Evolutionary conservation across 2,888 invertebrate species (phyloP).

Genomic region (Platycheirus rosarum): DNA sequence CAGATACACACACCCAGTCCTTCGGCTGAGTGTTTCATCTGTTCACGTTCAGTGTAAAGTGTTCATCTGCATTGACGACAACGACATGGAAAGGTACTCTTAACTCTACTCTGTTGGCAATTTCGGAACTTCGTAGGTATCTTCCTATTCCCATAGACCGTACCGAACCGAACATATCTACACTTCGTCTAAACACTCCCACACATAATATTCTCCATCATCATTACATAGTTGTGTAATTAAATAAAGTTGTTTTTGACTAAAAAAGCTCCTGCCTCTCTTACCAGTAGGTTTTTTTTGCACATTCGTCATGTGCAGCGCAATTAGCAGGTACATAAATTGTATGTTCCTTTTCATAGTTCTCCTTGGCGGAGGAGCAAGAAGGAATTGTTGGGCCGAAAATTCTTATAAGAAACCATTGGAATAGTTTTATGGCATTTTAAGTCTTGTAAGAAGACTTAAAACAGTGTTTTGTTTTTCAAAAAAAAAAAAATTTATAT

Average conservation of each 20-base stretch:
- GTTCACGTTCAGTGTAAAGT: constrained; percentile 25
- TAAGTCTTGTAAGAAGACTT: too few species aligned
- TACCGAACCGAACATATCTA: background rate
- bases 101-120: constrained; percentile 12
- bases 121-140: constrained; percentile 19
- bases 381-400: background rate
- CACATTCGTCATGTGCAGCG: constrained; percentile 70
- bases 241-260: constrained; percentile 45
- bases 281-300: constrained; percentile 38
- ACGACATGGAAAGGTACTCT: constrained; percentile 51
- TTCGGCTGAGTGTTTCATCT: constrained; percentile 40
- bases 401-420: constrained; percentile 12
- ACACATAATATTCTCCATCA: constrained; percentile 17
- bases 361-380: background rate
- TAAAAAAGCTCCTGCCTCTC: constrained; percentile 57
- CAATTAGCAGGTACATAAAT: constrained; percentile 71
- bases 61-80: constrained; percentile 56
- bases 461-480: too few species aligned
- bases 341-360: constrained; percentile 37
- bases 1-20: constrained; percentile 58
- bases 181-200: background rate
- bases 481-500: too few species aligned
- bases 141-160: background rate
- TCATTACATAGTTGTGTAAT: constrained; percentile 68
- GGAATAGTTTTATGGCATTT: too few species aligned